A percentile compares a stretch with the other conserved stretches of the same genome.
phyloP scores from a whole-genome alignment of 2,888 invertebrate species.

The Tachystola acroxantha region DNA sequence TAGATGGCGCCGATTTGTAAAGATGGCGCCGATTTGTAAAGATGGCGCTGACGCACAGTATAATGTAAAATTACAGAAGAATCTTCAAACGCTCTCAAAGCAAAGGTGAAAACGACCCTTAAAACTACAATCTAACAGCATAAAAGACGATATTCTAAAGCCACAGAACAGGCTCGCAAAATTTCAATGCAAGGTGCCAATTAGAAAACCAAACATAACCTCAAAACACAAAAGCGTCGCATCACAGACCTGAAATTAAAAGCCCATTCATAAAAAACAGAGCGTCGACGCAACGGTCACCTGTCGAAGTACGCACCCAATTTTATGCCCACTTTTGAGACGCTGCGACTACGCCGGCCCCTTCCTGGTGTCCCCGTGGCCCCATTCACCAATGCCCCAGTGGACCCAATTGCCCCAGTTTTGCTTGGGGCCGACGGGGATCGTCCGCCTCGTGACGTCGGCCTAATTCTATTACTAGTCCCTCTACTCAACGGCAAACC shows the following conservation, averaged over 20 bases:
- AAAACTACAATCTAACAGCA: background rate
- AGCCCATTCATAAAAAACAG: conserved; percentile 44
- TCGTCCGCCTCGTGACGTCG: conserved; percentile 67
- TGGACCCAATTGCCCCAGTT: conserved; percentile 30
- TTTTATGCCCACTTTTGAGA: conserved; percentile 75
- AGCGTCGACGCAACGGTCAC: conserved; percentile 72
- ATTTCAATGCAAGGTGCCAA: conserved; percentile 22
- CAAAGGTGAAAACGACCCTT: conserved; percentile 4
- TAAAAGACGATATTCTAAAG: conserved; percentile 12
- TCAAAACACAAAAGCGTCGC: conserved; percentile 31
- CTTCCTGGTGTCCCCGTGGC: conserved; percentile 43
- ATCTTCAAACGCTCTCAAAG: too few species aligned
- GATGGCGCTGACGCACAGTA: too few species aligned
- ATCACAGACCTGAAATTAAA: conserved; percentile 26
- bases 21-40: too few species aligned
- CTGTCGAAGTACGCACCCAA: conserved; percentile 68
- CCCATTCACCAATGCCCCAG: conserved; percentile 33
- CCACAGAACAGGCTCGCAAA: conserved; percentile 13
- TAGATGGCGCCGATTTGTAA: too few species aligned
- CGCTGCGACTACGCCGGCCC: conserved; percentile 68
- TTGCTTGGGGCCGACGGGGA: conserved; percentile 68
- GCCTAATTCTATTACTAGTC: conserved; percentile 78
- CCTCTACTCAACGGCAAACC: conserved; percentile 82
- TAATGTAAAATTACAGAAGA: too few species aligned
- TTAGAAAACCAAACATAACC: conserved; percentile 10